Base-by-base conservation (phyloP, 2,113 vertebrate genomes). In the Hemicordylus capensis region DNA sequence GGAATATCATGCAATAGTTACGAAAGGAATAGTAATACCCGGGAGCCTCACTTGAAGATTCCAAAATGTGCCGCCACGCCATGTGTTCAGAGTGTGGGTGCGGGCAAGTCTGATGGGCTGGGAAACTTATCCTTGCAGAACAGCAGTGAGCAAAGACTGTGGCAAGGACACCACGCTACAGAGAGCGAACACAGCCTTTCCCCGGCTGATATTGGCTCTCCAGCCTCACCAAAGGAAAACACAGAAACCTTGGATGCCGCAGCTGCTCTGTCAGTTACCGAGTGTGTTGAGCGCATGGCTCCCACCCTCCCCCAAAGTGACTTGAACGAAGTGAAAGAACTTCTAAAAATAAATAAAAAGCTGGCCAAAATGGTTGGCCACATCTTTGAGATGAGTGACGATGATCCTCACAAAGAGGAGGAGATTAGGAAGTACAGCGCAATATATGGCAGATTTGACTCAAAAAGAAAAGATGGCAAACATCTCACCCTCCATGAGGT, bases 391-490 rank as follows among this genome's bases (percentile, higher is more conserved):
- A 97, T 99, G 98, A 95, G 94, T 11, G 98, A 99, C 0, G 98
- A 98, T 2, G 98, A 99, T 85, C 98, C 98, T 0, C 97, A 96
- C 81, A 95, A 97, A 88, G 98, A 99, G 92, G 99, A 99, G 88
- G 98, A 99, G 92, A 98, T 99, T 69, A 97, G 99, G 31, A 99
- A 99, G 90, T 99, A 98, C 95, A 99, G 99, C 90, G 99, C 99
- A 93, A 99, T 99, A 94, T 99, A 99, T 46, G 99, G 99, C 58
- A 96, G 99, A 48, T 99, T 99, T 77, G 99, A 99, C 96, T 99
- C 99, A 0, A 99, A 99, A 96, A 97, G 99, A 84, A 97, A 99
- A 91, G 99, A 99, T 46, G 98, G 98, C 72, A 99, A 99, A 64
- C 99, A 99, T 90, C 97, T 99, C 87, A 99, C 99, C 0, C 97